Conservation (phyloP, 2,113 vertebrate species). For the Passer domesticus region DNA sequence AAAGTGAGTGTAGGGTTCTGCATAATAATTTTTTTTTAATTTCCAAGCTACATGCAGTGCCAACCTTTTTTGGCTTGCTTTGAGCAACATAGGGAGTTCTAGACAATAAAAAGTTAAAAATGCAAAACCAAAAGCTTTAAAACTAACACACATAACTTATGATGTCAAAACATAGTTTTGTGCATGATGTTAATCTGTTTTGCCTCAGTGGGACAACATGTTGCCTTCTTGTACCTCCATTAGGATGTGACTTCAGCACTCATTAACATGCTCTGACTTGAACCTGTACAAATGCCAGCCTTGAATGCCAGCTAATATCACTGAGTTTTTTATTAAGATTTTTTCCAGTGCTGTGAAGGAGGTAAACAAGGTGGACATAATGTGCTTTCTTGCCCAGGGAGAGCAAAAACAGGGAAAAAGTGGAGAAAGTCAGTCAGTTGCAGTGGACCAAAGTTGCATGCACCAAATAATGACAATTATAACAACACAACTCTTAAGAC, state of each 20-base stretch:
- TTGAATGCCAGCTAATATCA: neutral
- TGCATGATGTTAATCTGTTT: neutral
- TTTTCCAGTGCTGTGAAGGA: neutral
- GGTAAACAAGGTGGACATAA: neutral
- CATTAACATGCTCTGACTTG: neutral
- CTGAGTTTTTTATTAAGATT: neutral
- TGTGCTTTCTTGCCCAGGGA: neutral
- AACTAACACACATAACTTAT: neutral
- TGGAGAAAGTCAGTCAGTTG: neutral
- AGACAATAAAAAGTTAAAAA: neutral
- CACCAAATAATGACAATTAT: neutral
- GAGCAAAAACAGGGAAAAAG: neutral
- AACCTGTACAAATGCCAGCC: neutral
- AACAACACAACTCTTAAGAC: neutral
- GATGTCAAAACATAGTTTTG: neutral
- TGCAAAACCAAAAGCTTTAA: neutral
- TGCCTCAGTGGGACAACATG: neutral
- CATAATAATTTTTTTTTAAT: neutral
- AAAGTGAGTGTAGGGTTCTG: neutral
- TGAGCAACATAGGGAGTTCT: neutral
- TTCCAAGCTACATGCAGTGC: accelerated
- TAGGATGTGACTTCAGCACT: neutral
- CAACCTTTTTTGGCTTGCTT: neutral
- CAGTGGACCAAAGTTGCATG: neutral
- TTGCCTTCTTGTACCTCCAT: neutral